phyloP scores from a whole-genome alignment of 2,888 invertebrate genomes.

The Leptinotarsa haldemani region DNA sequence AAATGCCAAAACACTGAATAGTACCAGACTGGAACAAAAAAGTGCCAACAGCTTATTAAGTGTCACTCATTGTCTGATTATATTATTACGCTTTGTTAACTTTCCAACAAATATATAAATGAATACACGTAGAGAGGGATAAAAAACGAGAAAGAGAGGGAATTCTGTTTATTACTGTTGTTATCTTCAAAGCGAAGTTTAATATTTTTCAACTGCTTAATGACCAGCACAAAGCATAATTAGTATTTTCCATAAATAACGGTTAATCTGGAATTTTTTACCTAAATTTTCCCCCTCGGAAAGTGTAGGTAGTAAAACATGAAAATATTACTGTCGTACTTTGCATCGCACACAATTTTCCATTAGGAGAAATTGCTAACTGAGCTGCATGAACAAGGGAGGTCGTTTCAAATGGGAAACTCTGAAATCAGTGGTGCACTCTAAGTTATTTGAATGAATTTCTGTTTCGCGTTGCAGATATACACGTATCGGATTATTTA shows the following conservation, averaged over 20 bases:
- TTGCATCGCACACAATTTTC: conserved; percentile 25
- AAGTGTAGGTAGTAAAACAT: conserved; percentile 32
- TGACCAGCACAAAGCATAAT: conserved; percentile 40
- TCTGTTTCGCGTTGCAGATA: neutral
- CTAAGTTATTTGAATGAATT: neutral
- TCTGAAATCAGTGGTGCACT: neutral
- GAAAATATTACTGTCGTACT: conserved; percentile 34
- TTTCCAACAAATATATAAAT: neutral
- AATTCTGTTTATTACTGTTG: conserved; percentile 31
- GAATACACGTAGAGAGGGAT: neutral
- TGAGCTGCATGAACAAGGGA: conserved; percentile 6
- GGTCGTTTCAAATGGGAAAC: conserved; percentile 2
- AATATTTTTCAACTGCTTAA: conserved; percentile 41
- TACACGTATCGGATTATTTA: no score
- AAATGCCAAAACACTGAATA: no score
- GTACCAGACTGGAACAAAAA: neutral
- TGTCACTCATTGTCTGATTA: neutral
- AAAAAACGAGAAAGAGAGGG: no score
- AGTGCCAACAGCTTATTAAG: neutral
- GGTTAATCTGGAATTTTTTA: conserved; percentile 36
- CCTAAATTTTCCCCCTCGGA: conserved; percentile 23
- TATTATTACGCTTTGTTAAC: neutral
- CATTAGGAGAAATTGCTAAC: conserved; percentile 14
- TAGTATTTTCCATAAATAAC: conserved; percentile 36
- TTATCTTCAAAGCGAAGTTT: conserved; percentile 39